Evolutionary conservation across 2,797 vertebrate species (phyloP).

Genomic region (Tangara arthus): DNA sequence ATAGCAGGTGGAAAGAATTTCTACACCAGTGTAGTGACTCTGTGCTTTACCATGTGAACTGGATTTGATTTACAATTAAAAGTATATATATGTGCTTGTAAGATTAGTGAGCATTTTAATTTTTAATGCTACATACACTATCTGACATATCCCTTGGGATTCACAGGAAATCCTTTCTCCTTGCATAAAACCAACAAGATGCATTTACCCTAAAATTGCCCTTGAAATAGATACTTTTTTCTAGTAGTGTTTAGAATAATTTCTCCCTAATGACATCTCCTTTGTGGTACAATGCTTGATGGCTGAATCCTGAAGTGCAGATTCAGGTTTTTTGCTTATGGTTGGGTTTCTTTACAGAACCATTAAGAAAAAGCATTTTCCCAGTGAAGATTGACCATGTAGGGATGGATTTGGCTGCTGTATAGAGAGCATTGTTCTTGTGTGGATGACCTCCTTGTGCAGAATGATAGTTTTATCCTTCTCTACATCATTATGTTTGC

Average conservation of each 20-base stretch:
- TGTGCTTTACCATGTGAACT: background rate
- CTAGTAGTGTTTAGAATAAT: background rate
- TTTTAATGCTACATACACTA: background rate
- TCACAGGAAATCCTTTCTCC: conserved; percentile 3
- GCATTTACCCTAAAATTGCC: conserved; percentile 9
- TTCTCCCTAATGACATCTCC: background rate
- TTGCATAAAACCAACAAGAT: background rate
- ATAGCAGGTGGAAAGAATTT: background rate
- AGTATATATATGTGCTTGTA: background rate
- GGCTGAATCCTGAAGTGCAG: background rate
- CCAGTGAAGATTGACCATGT: background rate
- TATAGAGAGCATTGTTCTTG: conserved; percentile 66
- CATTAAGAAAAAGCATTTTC: conserved; percentile 37
- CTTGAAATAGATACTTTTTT: background rate
- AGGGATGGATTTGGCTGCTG: conserved; percentile 37
- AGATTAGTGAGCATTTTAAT: conserved; percentile 24
- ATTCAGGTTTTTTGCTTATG: conserved; percentile 1
- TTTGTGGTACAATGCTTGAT: background rate
- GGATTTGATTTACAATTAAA: background rate
- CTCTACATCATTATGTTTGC: conserved; percentile 76
- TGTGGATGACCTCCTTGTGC: conserved; percentile 68
- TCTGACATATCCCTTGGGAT: background rate
- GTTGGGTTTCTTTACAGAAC: conserved; percentile 14
- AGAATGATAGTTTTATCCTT: conserved; percentile 74
- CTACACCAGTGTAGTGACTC: background rate